Conservation (phyloP, 2,888 invertebrate species). For the Tribolium freemani region DNA sequence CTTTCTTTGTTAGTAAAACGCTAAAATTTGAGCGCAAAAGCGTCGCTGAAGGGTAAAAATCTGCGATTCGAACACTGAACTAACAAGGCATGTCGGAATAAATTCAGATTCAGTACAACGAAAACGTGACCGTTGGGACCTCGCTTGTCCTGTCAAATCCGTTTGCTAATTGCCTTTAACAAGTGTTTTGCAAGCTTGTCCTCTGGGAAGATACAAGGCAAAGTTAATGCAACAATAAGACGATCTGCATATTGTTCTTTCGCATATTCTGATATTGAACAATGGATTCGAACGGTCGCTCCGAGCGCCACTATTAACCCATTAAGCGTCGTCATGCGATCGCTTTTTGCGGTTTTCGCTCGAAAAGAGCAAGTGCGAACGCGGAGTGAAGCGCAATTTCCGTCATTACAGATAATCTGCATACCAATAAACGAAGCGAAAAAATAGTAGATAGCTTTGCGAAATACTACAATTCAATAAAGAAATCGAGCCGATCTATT, state of each 20-base stretch:
- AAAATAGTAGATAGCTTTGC: slow-evolving; percentile 31
- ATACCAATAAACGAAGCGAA: slow-evolving; percentile 11
- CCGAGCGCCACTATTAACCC: slow-evolving; percentile 30
- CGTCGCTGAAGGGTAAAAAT: slow-evolving; percentile 23
- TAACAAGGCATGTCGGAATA: slow-evolving; percentile 38
- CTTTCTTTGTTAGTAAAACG: slow-evolving; percentile 14
- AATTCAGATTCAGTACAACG: slow-evolving; percentile 48
- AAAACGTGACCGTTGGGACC: slow-evolving; percentile 48
- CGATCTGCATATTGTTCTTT: slow-evolving; percentile 42
- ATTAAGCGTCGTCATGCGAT: slow-evolving; percentile 31
- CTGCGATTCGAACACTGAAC: slow-evolving; percentile 14
- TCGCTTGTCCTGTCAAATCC: slow-evolving; percentile 51
- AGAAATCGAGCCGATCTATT: slow-evolving; percentile 29
- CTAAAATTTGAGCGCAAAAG: slow-evolving; percentile 6
- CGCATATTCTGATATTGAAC: slow-evolving; percentile 27
- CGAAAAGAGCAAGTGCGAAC: slow-evolving; percentile 28
- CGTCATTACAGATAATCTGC: slow-evolving; percentile 34
- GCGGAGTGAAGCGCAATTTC: slow-evolving; percentile 18
- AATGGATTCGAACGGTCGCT: slow-evolving; percentile 30
- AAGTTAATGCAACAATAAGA: slow-evolving; percentile 44
- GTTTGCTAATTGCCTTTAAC: slow-evolving; percentile 50
- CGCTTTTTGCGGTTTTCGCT: background rate
- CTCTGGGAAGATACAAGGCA: slow-evolving; percentile 47
- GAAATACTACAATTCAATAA: slow-evolving; percentile 39
- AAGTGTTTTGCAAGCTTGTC: slow-evolving; percentile 50